A percentile compares a stretch with the other conserved stretches of the same genome.
Evolutionary conservation across 2,888 invertebrate genomes (phyloP).

Genomic region (Tetropium fuscum): DNA sequence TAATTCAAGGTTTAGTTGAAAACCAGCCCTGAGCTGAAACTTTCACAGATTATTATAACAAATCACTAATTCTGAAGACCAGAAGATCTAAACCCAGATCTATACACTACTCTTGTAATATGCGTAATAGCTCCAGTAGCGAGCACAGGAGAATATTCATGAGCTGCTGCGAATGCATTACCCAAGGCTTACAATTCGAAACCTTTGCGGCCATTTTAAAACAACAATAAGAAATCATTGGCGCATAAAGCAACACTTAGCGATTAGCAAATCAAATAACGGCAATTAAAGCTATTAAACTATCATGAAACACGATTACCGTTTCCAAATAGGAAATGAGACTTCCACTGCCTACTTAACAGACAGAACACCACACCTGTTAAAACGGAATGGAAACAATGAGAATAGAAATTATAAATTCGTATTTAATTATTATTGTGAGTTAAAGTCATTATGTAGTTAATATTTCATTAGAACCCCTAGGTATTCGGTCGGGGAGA

Average conservation of each 20-base stretch:
- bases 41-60: too few species aligned
- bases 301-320: constrained; percentile 47
- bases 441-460: constrained; percentile 31
- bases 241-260: constrained; percentile 50
- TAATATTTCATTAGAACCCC: constrained; percentile 28
- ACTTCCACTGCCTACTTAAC: constrained; percentile 35
- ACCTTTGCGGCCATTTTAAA: constrained; percentile 45
- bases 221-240: constrained; percentile 44
- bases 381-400: constrained; percentile 32
- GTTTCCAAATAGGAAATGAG: constrained; percentile 46
- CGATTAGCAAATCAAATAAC: constrained; percentile 55
- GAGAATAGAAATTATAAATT: constrained; percentile 33
- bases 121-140: too few species aligned
- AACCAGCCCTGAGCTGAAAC: too few species aligned
- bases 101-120: too few species aligned
- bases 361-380: constrained; percentile 31
- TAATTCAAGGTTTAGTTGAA: too few species aligned
- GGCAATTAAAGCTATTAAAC: constrained; percentile 52
- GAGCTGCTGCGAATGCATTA: constrained; percentile 18
- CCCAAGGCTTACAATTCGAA: constrained; percentile 4
- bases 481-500: constrained; percentile 15
- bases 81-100: too few species aligned
- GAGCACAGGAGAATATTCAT: too few species aligned
- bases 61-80: too few species aligned
- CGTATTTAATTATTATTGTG: constrained; percentile 32